A percentile compares a stretch with the other conserved stretches of the same genome.
Conservation (phyloP, 2,888 invertebrate genomes). For the Dione juno region DNA sequence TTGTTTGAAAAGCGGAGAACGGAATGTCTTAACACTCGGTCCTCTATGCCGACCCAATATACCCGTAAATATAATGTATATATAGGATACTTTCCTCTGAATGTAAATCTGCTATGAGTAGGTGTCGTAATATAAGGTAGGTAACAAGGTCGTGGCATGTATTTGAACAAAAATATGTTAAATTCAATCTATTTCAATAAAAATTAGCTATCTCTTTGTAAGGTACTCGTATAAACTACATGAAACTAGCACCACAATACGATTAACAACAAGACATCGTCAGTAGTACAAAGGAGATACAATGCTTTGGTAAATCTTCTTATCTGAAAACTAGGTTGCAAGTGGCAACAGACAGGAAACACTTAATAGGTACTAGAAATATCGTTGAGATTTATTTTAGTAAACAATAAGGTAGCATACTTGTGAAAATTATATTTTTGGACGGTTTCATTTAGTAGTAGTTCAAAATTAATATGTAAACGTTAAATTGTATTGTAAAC, state of each 20-base stretch:
- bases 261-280: constrained; percentile 22
- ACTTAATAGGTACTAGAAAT: constrained; percentile 20
- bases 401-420: neutral
- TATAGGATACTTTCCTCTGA: no score
- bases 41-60: no score
- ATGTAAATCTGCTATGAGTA: no score
- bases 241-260: constrained; percentile 1
- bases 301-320: constrained; percentile 12
- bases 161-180: neutral
- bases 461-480: no score
- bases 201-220: constrained; percentile 4
- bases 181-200: neutral
- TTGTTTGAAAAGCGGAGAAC: no score
- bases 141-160: neutral
- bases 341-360: constrained; percentile 15
- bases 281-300: constrained; percentile 19
- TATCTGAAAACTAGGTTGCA: constrained; percentile 24
- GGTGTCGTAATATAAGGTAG: no score
- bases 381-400: neutral
- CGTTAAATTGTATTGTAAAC: no score
- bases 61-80: no score
- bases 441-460: neutral
- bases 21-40: no score
- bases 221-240: neutral
- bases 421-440: neutral